Conservation (phyloP, 2,113 vertebrate species). For the Corvus cornix region DNA sequence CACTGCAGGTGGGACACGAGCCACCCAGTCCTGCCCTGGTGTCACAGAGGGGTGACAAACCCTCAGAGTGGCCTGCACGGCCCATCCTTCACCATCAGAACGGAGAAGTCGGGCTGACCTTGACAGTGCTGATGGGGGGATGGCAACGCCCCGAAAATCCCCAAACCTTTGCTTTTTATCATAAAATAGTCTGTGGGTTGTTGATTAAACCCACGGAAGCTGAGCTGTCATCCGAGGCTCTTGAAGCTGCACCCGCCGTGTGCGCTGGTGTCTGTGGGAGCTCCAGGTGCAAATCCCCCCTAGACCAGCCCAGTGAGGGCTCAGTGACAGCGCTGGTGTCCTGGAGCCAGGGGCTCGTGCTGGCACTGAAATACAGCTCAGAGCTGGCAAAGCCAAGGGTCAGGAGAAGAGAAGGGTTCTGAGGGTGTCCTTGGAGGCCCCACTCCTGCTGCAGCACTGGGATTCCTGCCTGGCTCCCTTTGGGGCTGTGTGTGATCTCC, state of each 20-base stretch:
- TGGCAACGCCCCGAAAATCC: not conserved
- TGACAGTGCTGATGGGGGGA: accelerated
- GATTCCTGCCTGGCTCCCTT: not conserved
- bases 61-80: not conserved
- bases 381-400: not conserved
- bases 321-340: accelerated
- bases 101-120: not conserved
- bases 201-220: not conserved
- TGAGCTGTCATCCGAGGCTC: not conserved
- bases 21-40: not conserved
- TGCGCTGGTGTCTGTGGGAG: not conserved
- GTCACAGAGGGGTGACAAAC: not conserved
- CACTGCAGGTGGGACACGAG: not conserved
- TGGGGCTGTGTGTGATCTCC: not conserved
- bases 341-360: accelerated
- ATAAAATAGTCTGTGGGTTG: not conserved
- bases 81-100: not conserved
- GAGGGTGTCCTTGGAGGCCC: not conserved
- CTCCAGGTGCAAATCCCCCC: not conserved
- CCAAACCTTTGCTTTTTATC: not conserved
- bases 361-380: not conserved
- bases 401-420: not conserved
- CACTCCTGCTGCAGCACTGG: accelerated
- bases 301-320: not conserved
- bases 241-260: not conserved